A percentile compares a stretch with the other conserved stretches of the same genome.
Conservation (phyloP, 2,888 invertebrate species). For the Anodontia alba region DNA sequence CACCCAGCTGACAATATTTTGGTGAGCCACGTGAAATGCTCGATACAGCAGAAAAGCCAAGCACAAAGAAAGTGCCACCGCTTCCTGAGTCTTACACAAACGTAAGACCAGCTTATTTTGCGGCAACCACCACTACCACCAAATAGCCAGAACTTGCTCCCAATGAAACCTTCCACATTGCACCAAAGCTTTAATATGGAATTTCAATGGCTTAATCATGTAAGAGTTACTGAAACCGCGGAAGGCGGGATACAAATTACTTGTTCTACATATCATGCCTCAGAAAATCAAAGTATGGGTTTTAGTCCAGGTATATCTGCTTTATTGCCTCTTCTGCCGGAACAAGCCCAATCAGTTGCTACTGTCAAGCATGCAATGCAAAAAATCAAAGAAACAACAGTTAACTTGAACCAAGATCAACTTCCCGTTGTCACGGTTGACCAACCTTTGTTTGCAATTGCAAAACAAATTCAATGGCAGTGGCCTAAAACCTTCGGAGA, state of each 20-base stretch:
- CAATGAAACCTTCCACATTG: too few relatives aligned
- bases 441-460: neutral
- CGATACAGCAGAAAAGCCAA: too few relatives aligned
- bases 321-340: neutral
- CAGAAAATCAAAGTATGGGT: neutral
- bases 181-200: neutral
- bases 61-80: too few relatives aligned
- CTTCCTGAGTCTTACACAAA: too few relatives aligned
- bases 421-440: neutral
- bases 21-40: too few relatives aligned
- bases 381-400: neutral
- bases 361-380: neutral
- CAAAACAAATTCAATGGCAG: too few relatives aligned
- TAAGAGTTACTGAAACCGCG: neutral
- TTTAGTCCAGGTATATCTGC: neutral
- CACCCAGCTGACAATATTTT: too few relatives aligned
- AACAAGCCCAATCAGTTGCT: neutral
- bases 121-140: too few relatives aligned
- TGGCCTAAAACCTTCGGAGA: conserved; percentile 8
- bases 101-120: too few relatives aligned
- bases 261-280: neutral
- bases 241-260: neutral
- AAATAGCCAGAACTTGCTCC: too few relatives aligned
- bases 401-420: neutral
- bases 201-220: neutral